Evolutionary conservation across 1,140 invertebrate species (phyloP), one percentile per base, ranked within the genome.

Genomic region (Drosophila nigrodunni): DNA sequence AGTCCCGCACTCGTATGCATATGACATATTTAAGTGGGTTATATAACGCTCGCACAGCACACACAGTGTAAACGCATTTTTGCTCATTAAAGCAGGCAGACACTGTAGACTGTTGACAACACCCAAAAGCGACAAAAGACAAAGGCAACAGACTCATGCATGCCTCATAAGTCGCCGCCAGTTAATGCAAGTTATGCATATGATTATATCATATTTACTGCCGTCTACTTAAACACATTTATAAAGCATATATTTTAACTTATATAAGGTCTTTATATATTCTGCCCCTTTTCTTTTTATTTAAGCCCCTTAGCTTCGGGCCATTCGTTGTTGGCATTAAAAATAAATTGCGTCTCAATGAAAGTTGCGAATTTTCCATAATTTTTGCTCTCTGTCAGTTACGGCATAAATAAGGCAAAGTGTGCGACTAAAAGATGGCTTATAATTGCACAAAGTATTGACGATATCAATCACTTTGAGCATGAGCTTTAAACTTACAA

Each of bases 11-110:
- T 61, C 68, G 57, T 54, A 87, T 87, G 83, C 79, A 89, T 70
- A 88, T 89, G 82, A 88, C 85, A 89, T 89, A 88, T 89, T 78
- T 89, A 88, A 88, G 80, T 87, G 82, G 83, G 82, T 83, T 85
- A 83, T 72, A 59, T 73, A 39, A 60, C 39, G 35, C 47, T 41
- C 25, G 35, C 47, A 41, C 18, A 21, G 18, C 18, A 21, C 18
- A 21, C 41, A 25, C 57, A 61, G 30, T 41, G 49, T 47, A 39
- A 21, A 61, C 46, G n/a, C 55, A 85, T 74, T 74, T 71, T 68
- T 72, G 66, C 81, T 85, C 82, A 85, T 85, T 85, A 85, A 78
- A 67, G 59, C 58, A 35, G 18, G 21, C 58, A 70, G 13, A 25
- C 37, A 62, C 18, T 21, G 18, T 21, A 21, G 18, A 21, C 18